Evolutionary conservation across 2,888 invertebrate species (phyloP).

Genomic region (Thumatha senex): DNA sequence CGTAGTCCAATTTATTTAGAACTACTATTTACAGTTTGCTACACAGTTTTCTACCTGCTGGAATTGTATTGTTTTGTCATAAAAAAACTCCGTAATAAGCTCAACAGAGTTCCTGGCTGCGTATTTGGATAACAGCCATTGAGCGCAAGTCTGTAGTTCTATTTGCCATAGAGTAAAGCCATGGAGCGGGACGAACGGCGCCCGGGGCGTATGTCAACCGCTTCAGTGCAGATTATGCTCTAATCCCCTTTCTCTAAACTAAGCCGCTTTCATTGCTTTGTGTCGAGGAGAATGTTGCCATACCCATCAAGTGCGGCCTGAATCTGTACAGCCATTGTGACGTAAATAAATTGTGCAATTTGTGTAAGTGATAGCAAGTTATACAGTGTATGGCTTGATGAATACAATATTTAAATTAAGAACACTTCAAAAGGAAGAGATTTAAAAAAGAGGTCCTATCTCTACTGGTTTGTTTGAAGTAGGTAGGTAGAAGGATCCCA

Average conservation of each 20-base stretch:
- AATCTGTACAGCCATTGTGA: slow-evolving; percentile 60
- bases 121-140: slow-evolving; percentile 28
- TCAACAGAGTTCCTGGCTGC: slow-evolving; percentile 2
- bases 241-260: slow-evolving; percentile 76
- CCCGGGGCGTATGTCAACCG: slow-evolving; percentile 75
- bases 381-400: not conserved
- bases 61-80: not conserved
- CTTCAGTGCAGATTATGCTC: slow-evolving; percentile 72
- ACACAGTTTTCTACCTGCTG: too few species aligned
- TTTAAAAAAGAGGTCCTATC: too few species aligned
- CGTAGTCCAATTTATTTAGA: too few species aligned
- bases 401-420: not conserved
- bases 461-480: too few species aligned
- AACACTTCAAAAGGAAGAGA: not conserved
- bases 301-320: slow-evolving; percentile 71
- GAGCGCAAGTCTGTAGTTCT: slow-evolving; percentile 33
- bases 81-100: not conserved
- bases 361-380: not conserved
- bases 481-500: too few species aligned
- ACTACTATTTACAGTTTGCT: too few species aligned
- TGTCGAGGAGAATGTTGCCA: slow-evolving; percentile 68
- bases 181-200: slow-evolving; percentile 26
- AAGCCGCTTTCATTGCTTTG: slow-evolving; percentile 79
- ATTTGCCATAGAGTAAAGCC: slow-evolving; percentile 48
- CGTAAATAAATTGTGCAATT: slow-evolving; percentile 29